These are phyloP conservation scores for Tragelaphus buxtoni DNA, from an alignment of 2,113 vertebrate genomes.

Conservation along the genomic window DNA sequence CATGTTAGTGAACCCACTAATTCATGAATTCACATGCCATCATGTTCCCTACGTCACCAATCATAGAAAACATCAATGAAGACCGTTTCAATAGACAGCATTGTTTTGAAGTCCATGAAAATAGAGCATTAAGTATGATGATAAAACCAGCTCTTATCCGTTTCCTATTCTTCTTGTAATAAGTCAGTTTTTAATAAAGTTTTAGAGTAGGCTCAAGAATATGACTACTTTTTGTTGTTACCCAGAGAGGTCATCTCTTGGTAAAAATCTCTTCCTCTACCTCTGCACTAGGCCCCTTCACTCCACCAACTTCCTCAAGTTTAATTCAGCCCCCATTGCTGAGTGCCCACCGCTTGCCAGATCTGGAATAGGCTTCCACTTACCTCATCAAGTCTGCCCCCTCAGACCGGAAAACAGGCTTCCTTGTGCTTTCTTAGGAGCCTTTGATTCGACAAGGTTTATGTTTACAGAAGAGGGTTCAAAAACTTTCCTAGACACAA, in stretches of 20 bases:
- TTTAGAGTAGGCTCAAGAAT: neutral
- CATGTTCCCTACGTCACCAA: neutral
- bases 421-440: neutral
- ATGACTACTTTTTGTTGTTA: neutral
- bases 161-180: neutral
- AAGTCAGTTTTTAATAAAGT: neutral
- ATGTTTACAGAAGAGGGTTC: neutral
- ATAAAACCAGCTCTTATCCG: neutral
- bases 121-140: neutral
- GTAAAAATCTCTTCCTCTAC: neutral
- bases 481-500: neutral
- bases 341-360: neutral
- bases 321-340: neutral
- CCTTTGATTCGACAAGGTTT: neutral
- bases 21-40: neutral
- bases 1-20: no score
- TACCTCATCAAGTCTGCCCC: neutral
- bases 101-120: neutral
- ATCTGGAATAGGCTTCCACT: neutral
- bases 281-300: no score
- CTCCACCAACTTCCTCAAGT: neutral
- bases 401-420: neutral
- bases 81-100: neutral
- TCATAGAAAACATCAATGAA: neutral
- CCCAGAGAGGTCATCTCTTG: neutral